Evolutionary conservation across 2,113 vertebrate species (phyloP).

Genomic region (Orcinus orca): DNA sequence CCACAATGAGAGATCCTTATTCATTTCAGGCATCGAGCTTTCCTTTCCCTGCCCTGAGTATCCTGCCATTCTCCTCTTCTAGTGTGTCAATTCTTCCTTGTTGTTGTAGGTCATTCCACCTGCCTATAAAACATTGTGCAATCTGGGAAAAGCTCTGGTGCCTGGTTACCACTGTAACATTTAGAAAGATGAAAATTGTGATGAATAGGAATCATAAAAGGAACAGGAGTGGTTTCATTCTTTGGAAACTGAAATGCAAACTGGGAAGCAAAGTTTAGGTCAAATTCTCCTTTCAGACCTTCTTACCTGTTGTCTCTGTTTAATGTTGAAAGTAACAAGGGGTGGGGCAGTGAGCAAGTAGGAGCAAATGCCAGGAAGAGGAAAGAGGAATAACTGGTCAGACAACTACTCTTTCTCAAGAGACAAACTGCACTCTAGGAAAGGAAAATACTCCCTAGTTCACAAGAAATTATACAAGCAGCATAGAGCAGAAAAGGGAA

Average conservation of each 20-base stretch:
- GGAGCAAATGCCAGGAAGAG: background rate
- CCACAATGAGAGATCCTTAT: background rate
- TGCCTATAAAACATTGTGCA: background rate
- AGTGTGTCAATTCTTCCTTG: background rate
- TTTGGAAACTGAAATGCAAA: constrained; percentile 8
- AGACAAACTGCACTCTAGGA: constrained; percentile 30
- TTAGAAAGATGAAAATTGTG: background rate
- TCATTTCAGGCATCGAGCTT: background rate
- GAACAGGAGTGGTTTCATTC: background rate
- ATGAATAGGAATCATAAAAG: background rate
- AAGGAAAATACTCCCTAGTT: background rate
- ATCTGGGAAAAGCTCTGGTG: background rate
- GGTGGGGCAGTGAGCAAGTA: background rate
- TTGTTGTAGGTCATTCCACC: background rate
- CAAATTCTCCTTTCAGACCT: background rate
- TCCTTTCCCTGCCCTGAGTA: background rate
- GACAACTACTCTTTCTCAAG: background rate
- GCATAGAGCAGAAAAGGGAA: background rate
- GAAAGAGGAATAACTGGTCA: background rate
- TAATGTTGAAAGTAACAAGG: background rate
- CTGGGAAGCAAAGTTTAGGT: background rate
- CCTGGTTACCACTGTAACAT: background rate
- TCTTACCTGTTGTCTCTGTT: background rate
- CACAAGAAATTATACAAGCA: background rate
- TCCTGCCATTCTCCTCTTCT: background rate